Conservation (phyloP, 2,888 invertebrate genomes). For the Bellardia bayeri region DNA sequence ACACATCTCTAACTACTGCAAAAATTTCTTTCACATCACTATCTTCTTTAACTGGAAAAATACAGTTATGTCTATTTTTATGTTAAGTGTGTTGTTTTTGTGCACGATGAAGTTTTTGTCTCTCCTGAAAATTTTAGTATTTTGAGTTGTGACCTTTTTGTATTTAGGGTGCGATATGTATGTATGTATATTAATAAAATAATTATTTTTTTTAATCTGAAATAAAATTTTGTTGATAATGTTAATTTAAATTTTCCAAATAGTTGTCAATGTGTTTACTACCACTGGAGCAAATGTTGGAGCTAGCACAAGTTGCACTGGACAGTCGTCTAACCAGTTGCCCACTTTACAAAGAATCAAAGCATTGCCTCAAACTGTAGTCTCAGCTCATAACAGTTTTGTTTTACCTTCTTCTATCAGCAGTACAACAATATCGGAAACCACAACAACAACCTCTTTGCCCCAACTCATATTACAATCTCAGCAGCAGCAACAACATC, state of each 20-base stretch:
- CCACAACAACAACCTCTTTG: slow-evolving; percentile 62
- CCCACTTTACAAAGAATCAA: slow-evolving; percentile 76
- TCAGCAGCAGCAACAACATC: slow-evolving; percentile 75
- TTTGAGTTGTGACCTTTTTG: too few relatives aligned
- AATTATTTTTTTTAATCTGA: too few relatives aligned
- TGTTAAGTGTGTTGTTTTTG: too few relatives aligned
- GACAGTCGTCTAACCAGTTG: slow-evolving; percentile 72
- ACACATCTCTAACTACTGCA: too few relatives aligned
- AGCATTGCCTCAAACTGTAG: slow-evolving; percentile 74
- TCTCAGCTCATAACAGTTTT: slow-evolving; percentile 73
- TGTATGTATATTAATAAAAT: too few relatives aligned
- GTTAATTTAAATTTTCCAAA: neutral
- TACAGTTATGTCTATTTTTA: too few relatives aligned
- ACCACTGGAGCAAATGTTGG: slow-evolving; percentile 74
- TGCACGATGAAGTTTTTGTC: too few relatives aligned
- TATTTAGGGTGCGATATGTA: too few relatives aligned
- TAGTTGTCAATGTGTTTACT: slow-evolving; percentile 81
- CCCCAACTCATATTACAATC: slow-evolving; percentile 70
- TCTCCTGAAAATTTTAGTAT: too few relatives aligned
- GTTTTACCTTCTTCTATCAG: slow-evolving; percentile 66
- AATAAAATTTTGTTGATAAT: too few relatives aligned
- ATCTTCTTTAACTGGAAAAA: too few relatives aligned
- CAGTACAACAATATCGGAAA: slow-evolving; percentile 58
- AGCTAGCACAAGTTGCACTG: slow-evolving; percentile 74
- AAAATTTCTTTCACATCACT: too few relatives aligned